These are phyloP conservation scores for Petrocephalus microphthalmus DNA, from an alignment of 2,113 vertebrate species.

Conservation along the genomic window DNA sequence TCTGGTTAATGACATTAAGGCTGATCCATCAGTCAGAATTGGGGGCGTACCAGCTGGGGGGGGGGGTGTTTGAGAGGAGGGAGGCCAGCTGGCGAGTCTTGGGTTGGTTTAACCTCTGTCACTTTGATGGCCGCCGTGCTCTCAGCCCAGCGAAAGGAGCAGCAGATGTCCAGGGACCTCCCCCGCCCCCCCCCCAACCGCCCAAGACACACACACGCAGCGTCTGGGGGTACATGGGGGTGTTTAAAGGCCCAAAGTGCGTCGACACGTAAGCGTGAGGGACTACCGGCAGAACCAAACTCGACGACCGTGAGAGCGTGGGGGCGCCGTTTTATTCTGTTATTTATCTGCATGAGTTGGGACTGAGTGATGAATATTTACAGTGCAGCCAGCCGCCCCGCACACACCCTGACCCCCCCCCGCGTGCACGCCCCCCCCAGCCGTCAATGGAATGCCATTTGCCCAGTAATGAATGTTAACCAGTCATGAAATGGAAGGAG, in stretches of 20 bases:
- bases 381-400: conserved; percentile 39
- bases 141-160: conserved; percentile 41
- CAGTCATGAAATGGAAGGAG: conserved; percentile 52
- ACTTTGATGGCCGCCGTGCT: conserved; percentile 67
- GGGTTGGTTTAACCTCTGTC: conserved; percentile 63
- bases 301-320: conserved; percentile 31
- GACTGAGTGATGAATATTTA: conserved; percentile 47
- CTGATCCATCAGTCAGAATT: conserved; percentile 53
- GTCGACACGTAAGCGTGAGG: background rate
- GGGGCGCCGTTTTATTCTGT: conserved; percentile 26
- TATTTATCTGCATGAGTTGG: conserved; percentile 49
- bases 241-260: conserved; percentile 28
- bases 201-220: conserved; percentile 22
- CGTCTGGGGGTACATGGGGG: conserved; percentile 22
- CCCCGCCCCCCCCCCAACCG: conserved; percentile 26
- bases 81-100: conserved; percentile 48
- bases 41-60: conserved; percentile 32
- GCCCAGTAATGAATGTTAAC: conserved; percentile 61
- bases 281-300: conserved; percentile 7
- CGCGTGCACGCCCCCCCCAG: conserved; percentile 18
- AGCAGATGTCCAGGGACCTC: conserved; percentile 53
- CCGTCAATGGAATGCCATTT: conserved; percentile 38
- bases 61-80: conserved; percentile 29
- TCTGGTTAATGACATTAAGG: conserved; percentile 67
- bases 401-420: conserved; percentile 18